These are phyloP conservation scores for Elymnias hypermnestra DNA, from an alignment of 1,140 invertebrate genomes.

Conservation along the genomic window DNA sequence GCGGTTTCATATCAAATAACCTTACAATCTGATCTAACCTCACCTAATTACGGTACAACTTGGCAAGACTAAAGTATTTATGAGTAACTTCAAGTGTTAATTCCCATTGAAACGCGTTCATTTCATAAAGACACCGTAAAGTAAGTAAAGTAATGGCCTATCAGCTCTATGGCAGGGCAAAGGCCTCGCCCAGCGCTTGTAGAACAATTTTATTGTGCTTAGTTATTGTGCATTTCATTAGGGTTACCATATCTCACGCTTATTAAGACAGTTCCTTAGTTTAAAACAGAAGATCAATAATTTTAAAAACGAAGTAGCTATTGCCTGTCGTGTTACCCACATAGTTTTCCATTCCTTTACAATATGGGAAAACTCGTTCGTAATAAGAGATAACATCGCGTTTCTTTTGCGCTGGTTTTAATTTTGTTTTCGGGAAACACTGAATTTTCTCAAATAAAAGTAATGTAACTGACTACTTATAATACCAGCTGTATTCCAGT, in stretches of 20 bases:
- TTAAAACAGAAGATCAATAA: no score
- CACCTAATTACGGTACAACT: constrained; percentile 8
- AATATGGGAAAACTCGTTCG: no score
- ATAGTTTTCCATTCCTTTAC: no score
- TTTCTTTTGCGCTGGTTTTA: no score
- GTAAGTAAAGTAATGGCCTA: constrained; percentile 21
- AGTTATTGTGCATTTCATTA: constrained; percentile 20
- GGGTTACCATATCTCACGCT: no score
- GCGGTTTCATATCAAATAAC: constrained; percentile 5
- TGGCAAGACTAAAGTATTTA: constrained; percentile 11
- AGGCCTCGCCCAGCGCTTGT: constrained; percentile 21
- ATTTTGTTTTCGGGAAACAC: no score
- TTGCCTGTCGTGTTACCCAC: not conserved
- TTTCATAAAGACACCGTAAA: constrained; percentile 19
- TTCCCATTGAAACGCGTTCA: constrained; percentile 16
- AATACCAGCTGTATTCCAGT: no score
- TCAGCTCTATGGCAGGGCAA: constrained; percentile 20
- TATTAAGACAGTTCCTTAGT: no score
- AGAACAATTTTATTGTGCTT: constrained; percentile 28
- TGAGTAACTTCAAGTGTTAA: constrained; percentile 15
- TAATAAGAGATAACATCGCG: no score
- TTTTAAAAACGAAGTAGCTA: not conserved
- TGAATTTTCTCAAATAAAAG: no score
- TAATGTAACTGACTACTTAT: not conserved
- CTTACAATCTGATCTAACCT: constrained; percentile 3